Evolutionary conservation across 2,113 vertebrate genomes (phyloP), one percentile per base, ranked within the genome.

Genomic region (Mormyrus iriodes): DNA sequence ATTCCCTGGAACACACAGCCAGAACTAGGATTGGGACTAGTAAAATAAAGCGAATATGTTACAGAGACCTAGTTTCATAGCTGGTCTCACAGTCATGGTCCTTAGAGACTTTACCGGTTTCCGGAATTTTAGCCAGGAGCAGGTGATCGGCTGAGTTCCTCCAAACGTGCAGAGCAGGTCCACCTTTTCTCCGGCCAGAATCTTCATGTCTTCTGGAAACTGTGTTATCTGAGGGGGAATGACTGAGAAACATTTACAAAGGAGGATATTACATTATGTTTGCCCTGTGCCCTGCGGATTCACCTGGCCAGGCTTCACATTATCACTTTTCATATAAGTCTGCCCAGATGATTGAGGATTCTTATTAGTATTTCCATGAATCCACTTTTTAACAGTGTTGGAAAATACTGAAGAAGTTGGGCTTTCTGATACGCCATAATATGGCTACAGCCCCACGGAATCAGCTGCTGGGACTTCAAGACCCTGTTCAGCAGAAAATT

Each of bases 81-180:
- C n/a, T 39, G 48, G 35, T 48, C 13, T 27, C 8, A 86, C 9
- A 35, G 24, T 44, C 31, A n/a, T 3, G 53, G 35, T n/a, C 86
- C 35, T 61, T 27, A 21, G 65, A 53, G 21, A 42, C 91, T 95
- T 96, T 95, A 99, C 98, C 94, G 98, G 97, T 92, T 98, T 99
- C 90, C 97, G 97, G 93, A 99, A 99, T 95, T 99, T 99, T 93
- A 99, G 97, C 98, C 98, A 99, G 90, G 96, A 97, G 92, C 97
- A 98, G 90, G 91, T 97, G 95, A 99, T 95, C 58, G 98, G 98
- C 3, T 95, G 94, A 1, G 96, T 97, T 93, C 98, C 98, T 6
- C 95, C 91, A 89, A 98, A 98, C 91, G 95, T 97, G 88, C 98
- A 98, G 82, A 97, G 93, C 79, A 99, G 95, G 90, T 97, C 96